phyloP scores from a whole-genome alignment of 2,888 invertebrate genomes.

The Trachelus tabidus region DNA sequence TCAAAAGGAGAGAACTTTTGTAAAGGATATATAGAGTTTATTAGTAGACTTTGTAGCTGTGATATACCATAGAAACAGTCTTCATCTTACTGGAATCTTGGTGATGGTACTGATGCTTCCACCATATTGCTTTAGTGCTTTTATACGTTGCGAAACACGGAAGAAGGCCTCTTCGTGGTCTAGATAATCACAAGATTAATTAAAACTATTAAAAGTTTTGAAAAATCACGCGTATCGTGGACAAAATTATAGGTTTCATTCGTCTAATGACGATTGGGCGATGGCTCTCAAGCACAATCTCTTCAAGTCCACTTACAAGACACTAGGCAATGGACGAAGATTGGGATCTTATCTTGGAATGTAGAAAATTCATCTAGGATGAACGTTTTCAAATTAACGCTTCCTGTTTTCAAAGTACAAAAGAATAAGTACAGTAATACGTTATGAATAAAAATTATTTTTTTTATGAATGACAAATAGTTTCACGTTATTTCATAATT shows the following conservation, averaged over 20 bases:
- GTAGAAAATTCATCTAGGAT: conserved; percentile 40
- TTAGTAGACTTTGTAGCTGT: neutral
- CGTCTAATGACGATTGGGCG: conserved; percentile 51
- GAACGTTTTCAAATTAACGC: conserved; percentile 1
- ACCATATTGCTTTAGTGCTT: conserved; percentile 11
- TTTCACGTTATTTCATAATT: conserved; percentile 11
- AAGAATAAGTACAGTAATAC: no score
- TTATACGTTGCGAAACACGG: conserved; percentile 42
- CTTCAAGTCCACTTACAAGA: conserved; percentile 26
- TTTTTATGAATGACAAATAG: neutral
- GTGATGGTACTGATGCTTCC: conserved; percentile 41
- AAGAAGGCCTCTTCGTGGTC: conserved; percentile 35
- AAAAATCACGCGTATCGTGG: conserved; percentile 36
- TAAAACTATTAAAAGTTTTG: conserved; percentile 46
- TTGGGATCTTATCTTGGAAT: conserved; percentile 40
- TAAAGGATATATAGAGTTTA: neutral
- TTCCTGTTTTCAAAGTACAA: neutral
- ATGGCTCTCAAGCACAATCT: conserved; percentile 39
- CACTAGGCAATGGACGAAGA: conserved; percentile 34
- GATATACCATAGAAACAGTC: conserved; percentile 42
- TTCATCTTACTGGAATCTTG: conserved; percentile 50
- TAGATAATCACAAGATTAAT: conserved; percentile 51
- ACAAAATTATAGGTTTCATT: conserved; percentile 51
- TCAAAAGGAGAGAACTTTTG: conserved; percentile 4
- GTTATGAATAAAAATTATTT: neutral